Conservation (phyloP, 1,140 invertebrate species). For the Drosophila micromelanica region DNA sequence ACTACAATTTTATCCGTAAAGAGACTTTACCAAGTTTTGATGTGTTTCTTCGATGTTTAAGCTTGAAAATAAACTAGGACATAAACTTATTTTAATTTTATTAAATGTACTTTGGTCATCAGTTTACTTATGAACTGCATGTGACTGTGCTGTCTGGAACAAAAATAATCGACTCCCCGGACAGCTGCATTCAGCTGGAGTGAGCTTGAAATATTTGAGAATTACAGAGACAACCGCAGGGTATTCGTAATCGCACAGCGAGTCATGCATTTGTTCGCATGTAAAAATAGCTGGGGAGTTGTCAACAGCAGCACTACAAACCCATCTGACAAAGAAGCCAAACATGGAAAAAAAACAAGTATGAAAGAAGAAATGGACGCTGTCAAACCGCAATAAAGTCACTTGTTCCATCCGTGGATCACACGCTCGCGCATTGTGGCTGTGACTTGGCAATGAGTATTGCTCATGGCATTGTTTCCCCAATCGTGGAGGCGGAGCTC, state of each 20-base stretch:
- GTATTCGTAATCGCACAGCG: slow-evolving; percentile 8
- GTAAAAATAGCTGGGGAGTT: slow-evolving; percentile 33
- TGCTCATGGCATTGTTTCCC: slow-evolving; percentile 25
- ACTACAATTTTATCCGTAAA: too few species aligned
- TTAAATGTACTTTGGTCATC: not conserved
- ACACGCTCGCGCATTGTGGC: slow-evolving; percentile 32
- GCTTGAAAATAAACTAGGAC: too few species aligned
- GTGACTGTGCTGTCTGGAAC: not conserved
- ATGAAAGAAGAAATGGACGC: slow-evolving; percentile 18
- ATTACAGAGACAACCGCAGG: slow-evolving; percentile 64
- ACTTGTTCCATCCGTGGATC: slow-evolving; percentile 38
- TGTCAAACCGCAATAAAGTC: slow-evolving; percentile 68
- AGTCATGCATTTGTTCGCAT: slow-evolving; percentile 19
- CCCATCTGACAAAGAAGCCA: not conserved
- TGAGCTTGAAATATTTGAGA: slow-evolving; percentile 53
- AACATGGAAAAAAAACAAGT: slow-evolving; percentile 5
- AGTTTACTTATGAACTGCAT: slow-evolving; percentile 4
- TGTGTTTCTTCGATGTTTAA: too few species aligned
- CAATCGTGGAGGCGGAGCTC: not conserved
- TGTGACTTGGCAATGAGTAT: slow-evolving; percentile 27
- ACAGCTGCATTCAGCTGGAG: slow-evolving; percentile 5
- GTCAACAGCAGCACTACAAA: slow-evolving; percentile 25
- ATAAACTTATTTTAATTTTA: too few species aligned
- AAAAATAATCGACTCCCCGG: slow-evolving; percentile 16
- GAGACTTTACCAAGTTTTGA: too few species aligned